These are phyloP conservation scores for Agrilus cyanescens DNA, from an alignment of 2,888 invertebrate genomes.

Conservation along the genomic window DNA sequence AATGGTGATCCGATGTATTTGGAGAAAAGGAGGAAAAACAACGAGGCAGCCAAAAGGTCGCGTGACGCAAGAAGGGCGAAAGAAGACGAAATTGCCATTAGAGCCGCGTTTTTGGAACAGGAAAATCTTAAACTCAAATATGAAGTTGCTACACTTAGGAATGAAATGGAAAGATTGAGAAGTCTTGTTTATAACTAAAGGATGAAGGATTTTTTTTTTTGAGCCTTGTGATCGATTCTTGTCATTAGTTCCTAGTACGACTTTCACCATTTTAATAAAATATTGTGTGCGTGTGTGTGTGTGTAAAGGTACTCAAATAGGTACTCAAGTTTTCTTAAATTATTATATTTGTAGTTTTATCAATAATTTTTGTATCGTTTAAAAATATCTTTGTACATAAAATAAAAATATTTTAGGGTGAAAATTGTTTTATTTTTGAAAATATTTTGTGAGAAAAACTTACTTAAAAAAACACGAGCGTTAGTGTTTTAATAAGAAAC, in stretches of 20 bases:
- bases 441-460: no score
- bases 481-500: no score
- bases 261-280: no score
- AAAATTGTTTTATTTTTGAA: no score
- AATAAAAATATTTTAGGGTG: no score
- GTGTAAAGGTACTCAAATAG: no score
- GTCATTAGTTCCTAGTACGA: conserved; percentile 7
- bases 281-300: no score
- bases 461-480: no score
- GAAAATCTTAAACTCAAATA: conserved; percentile 71
- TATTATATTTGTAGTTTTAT: no score
- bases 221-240: conserved; percentile 7
- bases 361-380: no score
- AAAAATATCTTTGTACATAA: no score
- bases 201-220: neutral
- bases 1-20: conserved; percentile 66
- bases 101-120: conserved; percentile 76
- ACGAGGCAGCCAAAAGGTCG: conserved; percentile 89
- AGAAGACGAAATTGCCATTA: conserved; percentile 84
- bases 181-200: conserved; percentile 3
- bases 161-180: conserved; percentile 22
- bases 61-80: conserved; percentile 80
- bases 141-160: conserved; percentile 33
- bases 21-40: conserved; percentile 82
- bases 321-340: no score